phyloP scores from a whole-genome alignment of 2,797 vertebrate genomes.

The Coilia nasus region DNA sequence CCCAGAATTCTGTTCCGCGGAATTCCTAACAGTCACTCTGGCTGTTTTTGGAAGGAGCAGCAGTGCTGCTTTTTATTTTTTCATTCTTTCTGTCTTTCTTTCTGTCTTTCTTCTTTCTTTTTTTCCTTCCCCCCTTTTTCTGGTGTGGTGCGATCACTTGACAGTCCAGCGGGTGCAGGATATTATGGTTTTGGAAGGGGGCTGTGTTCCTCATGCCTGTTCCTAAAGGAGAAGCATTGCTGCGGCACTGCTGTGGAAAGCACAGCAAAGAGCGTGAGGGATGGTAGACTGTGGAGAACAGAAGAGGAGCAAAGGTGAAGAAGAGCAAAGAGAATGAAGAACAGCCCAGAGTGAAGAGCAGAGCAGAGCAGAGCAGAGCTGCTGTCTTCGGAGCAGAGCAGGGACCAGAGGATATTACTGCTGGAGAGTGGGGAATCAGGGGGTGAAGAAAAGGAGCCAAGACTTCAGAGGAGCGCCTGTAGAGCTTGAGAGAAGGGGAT shows the following conservation, averaged over 20 bases:
- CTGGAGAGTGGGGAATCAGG: too few relatives aligned
- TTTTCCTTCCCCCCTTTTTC: background rate
- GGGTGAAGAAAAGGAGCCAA: too few relatives aligned
- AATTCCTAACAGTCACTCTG: conserved; percentile 21
- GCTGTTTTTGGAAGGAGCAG: background rate
- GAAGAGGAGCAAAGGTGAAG: too few relatives aligned
- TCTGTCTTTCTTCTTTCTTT: background rate
- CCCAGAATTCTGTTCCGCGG: conserved; percentile 24
- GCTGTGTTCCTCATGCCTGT: conserved; percentile 7
- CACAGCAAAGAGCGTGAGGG: background rate
- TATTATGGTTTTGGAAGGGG: conserved; percentile 15
- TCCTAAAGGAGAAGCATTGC: conserved; percentile 24
- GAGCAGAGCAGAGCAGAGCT: too few relatives aligned
- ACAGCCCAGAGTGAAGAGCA: too few relatives aligned
- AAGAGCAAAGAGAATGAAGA: too few relatives aligned
- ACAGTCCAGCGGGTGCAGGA: background rate
- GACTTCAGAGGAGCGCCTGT: too few relatives aligned
- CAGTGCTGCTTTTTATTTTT: background rate
- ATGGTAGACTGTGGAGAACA: too few relatives aligned
- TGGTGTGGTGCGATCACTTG: background rate
- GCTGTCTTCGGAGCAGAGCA: too few relatives aligned
- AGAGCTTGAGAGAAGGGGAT: background rate
- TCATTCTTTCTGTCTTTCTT: background rate
- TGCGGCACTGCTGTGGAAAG: background rate
- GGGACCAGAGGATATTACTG: too few relatives aligned